Percentiles rank a stretch among this genome's conserved stretches.
Conservation (phyloP, 2,113 vertebrate species). For the Bungarus multicinctus region DNA sequence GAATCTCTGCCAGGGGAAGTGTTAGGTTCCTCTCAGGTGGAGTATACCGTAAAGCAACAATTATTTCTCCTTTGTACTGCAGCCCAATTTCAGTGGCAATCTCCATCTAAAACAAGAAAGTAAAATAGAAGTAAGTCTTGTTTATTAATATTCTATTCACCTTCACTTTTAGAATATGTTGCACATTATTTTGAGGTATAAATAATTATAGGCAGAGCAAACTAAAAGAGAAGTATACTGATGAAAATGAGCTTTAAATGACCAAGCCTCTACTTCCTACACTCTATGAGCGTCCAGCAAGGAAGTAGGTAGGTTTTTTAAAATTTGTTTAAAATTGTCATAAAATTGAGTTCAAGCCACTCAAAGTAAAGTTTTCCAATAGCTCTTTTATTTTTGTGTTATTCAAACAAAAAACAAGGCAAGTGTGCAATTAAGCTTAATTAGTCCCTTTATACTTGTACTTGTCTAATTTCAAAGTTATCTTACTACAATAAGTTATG, state of each 20-base stretch:
- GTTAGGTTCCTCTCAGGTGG: constrained; percentile 84
- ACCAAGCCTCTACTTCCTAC: not conserved
- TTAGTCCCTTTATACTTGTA: no score
- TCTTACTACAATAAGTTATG: no score
- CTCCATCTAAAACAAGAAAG: constrained; percentile 71
- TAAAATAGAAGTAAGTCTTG: not conserved
- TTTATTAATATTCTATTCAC: not conserved
- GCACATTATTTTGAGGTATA: not conserved
- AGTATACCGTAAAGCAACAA: constrained; percentile 87
- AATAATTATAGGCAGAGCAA: not conserved
- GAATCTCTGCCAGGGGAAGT: constrained; percentile 80
- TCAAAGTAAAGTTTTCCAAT: no score
- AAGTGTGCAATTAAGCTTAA: no score
- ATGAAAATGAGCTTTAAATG: no score
- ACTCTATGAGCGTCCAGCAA: not conserved
- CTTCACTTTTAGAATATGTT: not conserved
- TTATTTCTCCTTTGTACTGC: constrained; percentile 95
- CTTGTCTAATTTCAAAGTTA: no score
- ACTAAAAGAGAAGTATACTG: not conserved
- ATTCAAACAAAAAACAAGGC: no score
- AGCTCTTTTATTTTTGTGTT: no score
- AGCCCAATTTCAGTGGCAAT: constrained; percentile 73
- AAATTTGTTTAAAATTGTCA: not conserved
- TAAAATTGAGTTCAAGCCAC: no score
- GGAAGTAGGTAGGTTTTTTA: not conserved